Conservation (phyloP, 2,888 invertebrate genomes). For the Sinodicranocentrus sp. region DNA sequence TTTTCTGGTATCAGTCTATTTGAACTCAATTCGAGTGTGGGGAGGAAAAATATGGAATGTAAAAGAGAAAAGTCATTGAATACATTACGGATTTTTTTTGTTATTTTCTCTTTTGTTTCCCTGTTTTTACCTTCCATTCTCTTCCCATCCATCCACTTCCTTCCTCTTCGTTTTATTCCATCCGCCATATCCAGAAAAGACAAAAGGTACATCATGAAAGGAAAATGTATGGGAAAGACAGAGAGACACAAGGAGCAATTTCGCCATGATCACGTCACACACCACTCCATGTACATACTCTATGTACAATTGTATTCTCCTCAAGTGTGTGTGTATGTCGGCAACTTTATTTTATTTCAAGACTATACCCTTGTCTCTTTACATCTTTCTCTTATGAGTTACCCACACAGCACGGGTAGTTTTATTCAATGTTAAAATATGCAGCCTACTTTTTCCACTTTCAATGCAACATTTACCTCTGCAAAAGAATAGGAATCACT, state of each 20-base stretch:
- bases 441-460: slow-evolving; percentile 36
- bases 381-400: not conserved
- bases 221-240: not conserved
- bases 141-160: slow-evolving; percentile 23
- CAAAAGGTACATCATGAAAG: slow-evolving; percentile 21
- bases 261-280: too few species aligned
- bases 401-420: slow-evolving; percentile 2
- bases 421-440: slow-evolving; percentile 55
- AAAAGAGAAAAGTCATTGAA: slow-evolving; percentile 28
- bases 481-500: not conserved
- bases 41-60: slow-evolving; percentile 13
- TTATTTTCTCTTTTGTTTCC: slow-evolving; percentile 3
- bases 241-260: not conserved
- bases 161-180: slow-evolving; percentile 23
- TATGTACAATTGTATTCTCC: too few species aligned
- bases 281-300: too few species aligned
- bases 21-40: not conserved
- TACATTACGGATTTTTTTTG: slow-evolving; percentile 19
- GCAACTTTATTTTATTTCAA: too few species aligned
- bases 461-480: slow-evolving; percentile 31
- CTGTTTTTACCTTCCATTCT: slow-evolving; percentile 14
- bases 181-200: slow-evolving; percentile 13
- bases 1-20: not conserved
- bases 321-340: too few species aligned
- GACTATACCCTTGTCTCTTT: not conserved